Evolutionary conservation across 2,113 vertebrate genomes (phyloP).

Genomic region (sheep (Ovis aries)): ARS-UI_Ramb_v3.0 NC_056054.1:234667501-234668000

Average conservation of each 20-base stretch:
- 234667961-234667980: background rate
- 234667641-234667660: background rate
- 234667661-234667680: background rate
- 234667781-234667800: background rate
- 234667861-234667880: background rate
- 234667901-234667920: background rate
- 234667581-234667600: no score
- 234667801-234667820: background rate
- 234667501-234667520: background rate
- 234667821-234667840: background rate
- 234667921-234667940: background rate
- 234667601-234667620: no score
- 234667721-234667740: background rate
- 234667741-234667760: background rate
- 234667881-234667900: background rate
- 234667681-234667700: background rate
- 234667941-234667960: background rate
- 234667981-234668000: background rate
- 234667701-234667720: background rate
- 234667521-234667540: no score
- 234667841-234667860: background rate
- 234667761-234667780: background rate
- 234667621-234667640: background rate
- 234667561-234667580: no score
- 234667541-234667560: no score